Percentiles rank a stretch among this genome's conserved stretches.
phyloP scores from a whole-genome alignment of 1,140 invertebrate species.

The Heliothis virescens region DNA sequence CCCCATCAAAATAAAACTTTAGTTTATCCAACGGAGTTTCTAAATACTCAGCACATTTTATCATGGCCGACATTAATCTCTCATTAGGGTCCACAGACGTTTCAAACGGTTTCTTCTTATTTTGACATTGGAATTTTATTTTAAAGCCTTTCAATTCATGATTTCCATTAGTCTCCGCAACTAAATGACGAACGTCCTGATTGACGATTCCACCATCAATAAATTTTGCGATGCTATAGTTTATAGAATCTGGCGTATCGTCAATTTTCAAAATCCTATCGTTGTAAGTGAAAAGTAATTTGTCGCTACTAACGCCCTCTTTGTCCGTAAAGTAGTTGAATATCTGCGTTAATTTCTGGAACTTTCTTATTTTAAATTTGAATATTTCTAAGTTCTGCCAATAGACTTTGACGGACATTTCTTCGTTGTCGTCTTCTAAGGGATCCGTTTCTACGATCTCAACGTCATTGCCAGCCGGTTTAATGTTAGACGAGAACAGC shows the following conservation, averaged over 20 bases:
- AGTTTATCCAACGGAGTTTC: slow-evolving; percentile 65
- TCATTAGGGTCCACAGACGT: slow-evolving; percentile 58
- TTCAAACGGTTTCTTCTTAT: slow-evolving; percentile 69
- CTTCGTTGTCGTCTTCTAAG: slow-evolving; percentile 70
- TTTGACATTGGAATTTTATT: slow-evolving; percentile 76
- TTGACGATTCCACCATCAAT: slow-evolving; percentile 76
- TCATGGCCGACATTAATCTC: slow-evolving; percentile 63
- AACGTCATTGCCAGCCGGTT: slow-evolving; percentile 27
- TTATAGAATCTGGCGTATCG: slow-evolving; percentile 73
- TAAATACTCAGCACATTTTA: slow-evolving; percentile 74
- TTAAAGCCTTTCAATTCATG: slow-evolving; percentile 55
- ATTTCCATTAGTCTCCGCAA: slow-evolving; percentile 9
- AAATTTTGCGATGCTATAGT: slow-evolving; percentile 75
- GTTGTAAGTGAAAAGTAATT: slow-evolving; percentile 72
- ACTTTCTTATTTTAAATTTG: slow-evolving; percentile 70
- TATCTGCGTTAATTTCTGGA: slow-evolving; percentile 73
- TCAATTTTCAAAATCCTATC: slow-evolving; percentile 67
- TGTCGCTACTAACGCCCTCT: slow-evolving; percentile 64
- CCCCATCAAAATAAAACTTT: slow-evolving; percentile 80
- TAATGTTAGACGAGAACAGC: slow-evolving; percentile 60
- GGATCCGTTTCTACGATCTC: slow-evolving; percentile 56
- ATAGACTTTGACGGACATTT: slow-evolving; percentile 74
- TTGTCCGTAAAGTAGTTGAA: slow-evolving; percentile 69
- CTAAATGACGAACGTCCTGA: slow-evolving; percentile 52
- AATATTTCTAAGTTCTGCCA: slow-evolving; percentile 71